A percentile compares a stretch with the other conserved stretches of the same genome.
Evolutionary conservation across 2,888 invertebrate genomes (phyloP).

Genomic region (Hololepta plana): DNA sequence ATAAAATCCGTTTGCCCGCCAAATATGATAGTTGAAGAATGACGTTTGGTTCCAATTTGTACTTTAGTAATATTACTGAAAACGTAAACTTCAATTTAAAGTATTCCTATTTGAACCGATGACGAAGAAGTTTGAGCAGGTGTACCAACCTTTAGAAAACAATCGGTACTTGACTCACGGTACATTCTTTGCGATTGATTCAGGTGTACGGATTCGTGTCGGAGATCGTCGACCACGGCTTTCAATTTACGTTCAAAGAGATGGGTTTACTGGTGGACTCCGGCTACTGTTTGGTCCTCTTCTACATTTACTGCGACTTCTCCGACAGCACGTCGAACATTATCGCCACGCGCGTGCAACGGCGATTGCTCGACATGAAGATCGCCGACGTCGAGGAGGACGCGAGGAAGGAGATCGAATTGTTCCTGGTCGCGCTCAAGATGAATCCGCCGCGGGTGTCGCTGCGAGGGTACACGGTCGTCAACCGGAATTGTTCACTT

Average conservation of each 20-base stretch:
- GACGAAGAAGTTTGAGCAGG: not conserved
- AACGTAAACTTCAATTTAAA: too few species aligned
- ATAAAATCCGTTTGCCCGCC: too few species aligned
- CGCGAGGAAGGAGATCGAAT: constrained; percentile 47
- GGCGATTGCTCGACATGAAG: constrained; percentile 37
- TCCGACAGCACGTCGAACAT: constrained; percentile 44
- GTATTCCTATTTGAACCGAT: not conserved
- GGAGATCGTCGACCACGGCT: constrained; percentile 47
- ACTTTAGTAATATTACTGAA: too few species aligned
- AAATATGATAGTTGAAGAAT: too few species aligned
- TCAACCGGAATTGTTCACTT: too few species aligned
- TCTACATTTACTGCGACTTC: constrained; percentile 48
- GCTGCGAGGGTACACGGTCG: constrained; percentile 44
- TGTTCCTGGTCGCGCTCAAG: constrained; percentile 48
- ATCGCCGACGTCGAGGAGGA: constrained; percentile 37
- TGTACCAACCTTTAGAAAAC: not conserved
- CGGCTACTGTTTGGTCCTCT: constrained; percentile 38
- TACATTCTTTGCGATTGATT: too few species aligned
- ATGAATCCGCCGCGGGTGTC: constrained; percentile 54
- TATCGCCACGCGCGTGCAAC: constrained; percentile 46
- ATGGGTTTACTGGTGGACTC: constrained; percentile 45
- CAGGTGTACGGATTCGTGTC: constrained; percentile 46
- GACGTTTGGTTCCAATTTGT: too few species aligned
- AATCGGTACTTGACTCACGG: too few species aligned
- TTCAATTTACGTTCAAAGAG: constrained; percentile 46